A percentile compares a stretch with the other conserved stretches of the same genome.
Conservation (phyloP, 2,888 invertebrate genomes). For the Archips crataeganus region DNA sequence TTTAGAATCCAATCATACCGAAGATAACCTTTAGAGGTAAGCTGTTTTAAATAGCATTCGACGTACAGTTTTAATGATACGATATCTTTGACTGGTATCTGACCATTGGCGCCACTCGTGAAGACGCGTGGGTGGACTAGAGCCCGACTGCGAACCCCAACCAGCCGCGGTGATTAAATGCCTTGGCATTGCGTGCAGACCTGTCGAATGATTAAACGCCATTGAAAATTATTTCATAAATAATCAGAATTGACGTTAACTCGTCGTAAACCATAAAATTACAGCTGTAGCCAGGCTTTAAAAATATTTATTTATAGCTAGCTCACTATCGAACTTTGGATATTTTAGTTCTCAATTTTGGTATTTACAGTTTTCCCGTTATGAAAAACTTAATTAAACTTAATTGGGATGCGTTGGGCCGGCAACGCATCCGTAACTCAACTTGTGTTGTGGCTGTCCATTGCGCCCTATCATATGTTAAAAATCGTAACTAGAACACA, state of each 20-base stretch:
- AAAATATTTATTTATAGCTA: too few species aligned
- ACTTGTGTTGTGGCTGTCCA: too few species aligned
- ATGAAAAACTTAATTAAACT: too few species aligned
- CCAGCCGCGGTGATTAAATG: constrained; percentile 39
- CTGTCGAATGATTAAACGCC: constrained; percentile 38
- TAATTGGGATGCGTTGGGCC: too few species aligned
- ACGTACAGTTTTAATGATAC: constrained; percentile 41
- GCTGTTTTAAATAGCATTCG: constrained; percentile 12
- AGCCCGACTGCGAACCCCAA: constrained; percentile 58
- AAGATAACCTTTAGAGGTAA: not conserved
- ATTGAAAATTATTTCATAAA: constrained; percentile 36
- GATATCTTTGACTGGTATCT: constrained; percentile 47
- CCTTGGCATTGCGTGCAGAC: constrained; percentile 30
- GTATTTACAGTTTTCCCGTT: too few species aligned
- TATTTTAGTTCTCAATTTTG: too few species aligned
- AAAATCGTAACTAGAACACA: too few species aligned
- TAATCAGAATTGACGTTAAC: constrained; percentile 17
- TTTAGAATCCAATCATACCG: not conserved
- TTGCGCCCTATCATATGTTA: too few species aligned
- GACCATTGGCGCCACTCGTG: constrained; percentile 50
- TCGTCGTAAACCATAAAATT: constrained; percentile 8
- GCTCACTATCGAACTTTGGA: too few species aligned
- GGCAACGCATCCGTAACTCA: too few species aligned
- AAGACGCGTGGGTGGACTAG: constrained; percentile 72
- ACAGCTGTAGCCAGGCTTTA: not conserved